Base-by-base conservation (phyloP, 2,888 invertebrate genomes). In the Xanthia icteritia region DNA sequence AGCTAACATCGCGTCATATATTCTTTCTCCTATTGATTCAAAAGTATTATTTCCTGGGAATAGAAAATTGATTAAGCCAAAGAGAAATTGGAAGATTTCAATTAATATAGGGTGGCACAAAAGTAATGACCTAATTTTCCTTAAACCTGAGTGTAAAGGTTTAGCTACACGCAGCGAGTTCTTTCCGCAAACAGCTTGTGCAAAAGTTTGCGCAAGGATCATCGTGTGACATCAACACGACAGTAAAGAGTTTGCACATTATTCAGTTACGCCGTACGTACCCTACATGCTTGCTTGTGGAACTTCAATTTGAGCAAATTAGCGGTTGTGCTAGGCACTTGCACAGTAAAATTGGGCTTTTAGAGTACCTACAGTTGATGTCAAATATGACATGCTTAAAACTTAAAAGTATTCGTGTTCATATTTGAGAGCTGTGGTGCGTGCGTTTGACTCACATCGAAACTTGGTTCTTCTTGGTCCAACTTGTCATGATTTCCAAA, bases 31-130 rank as follows among this genome's bases (percentile, higher is more conserved):
- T 0, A 68, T 39, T 36, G 20, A 3, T 8, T 0, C 0, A 31
- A 13, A 9, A 54, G 1, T 23, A 20, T 17, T 6, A 23, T 54
- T 66, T 48, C 36, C 82, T 83, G 42, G 11, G 13, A 64, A 73
- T 9, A 73, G 5, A 31, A 73, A 73, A 51, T 27, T 27, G 2
- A 39, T 71, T 17, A 71, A 27, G 15, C 1, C 9, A 17, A 51
- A 23, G 27, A 13, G 27, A 73, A 4, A 54, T 42, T 39, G 6
- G n/a, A 70, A 67, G 23, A 8, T 23, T 48, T 23, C 23, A 31
- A 31, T 66, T 48, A 31, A 48, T 23, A 23, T 6, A 45, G 11
- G 27, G 13, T 13, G 13, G 13, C 20, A 42, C 11, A 45, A 27
- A 42, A 20, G 11, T 20, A 27, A 45, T 45, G 6, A 20, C 27